Percentiles rank a stretch among this genome's conserved stretches.
Conservation (phyloP, 2,888 invertebrate genomes). For the Hyalella azteca region DNA sequence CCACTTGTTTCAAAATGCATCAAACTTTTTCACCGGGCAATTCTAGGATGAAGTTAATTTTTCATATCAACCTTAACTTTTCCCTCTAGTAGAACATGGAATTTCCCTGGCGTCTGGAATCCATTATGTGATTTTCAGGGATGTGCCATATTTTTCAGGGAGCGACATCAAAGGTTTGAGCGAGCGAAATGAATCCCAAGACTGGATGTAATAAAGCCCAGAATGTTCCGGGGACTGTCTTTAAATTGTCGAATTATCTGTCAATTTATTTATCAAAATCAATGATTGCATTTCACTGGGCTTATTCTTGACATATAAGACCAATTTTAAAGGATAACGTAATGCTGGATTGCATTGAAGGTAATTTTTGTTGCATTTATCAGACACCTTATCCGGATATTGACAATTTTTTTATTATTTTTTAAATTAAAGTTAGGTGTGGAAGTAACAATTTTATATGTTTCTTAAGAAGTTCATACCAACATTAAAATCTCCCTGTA, state of each 20-base stretch:
- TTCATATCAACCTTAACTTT: neutral
- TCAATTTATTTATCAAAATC: neutral
- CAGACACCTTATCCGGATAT: no score
- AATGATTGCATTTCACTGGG: neutral
- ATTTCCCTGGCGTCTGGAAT: conserved; percentile 13
- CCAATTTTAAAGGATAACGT: no score
- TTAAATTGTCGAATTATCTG: neutral
- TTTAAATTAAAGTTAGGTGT: no score
- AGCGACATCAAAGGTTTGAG: conserved; percentile 7
- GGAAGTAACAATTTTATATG: no score
- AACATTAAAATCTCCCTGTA: no score
- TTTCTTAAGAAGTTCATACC: no score
- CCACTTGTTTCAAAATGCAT: no score
- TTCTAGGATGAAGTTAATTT: conserved; percentile 2
- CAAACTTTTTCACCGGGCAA: no score
- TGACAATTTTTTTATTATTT: no score
- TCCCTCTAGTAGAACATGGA: neutral
- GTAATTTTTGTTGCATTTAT: no score
- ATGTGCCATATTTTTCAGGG: conserved; percentile 5
- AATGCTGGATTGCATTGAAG: no score
- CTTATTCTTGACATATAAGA: no score
- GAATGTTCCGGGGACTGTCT: neutral
- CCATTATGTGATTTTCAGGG: conserved; percentile 22
- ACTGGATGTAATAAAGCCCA: conserved; percentile 2
- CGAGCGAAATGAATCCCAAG: conserved; percentile 20